These are phyloP conservation scores for Zoanthus solanderi DNA, from an alignment of 92 coral and sea anemone genomes.

Conservation along the genomic window DNA sequence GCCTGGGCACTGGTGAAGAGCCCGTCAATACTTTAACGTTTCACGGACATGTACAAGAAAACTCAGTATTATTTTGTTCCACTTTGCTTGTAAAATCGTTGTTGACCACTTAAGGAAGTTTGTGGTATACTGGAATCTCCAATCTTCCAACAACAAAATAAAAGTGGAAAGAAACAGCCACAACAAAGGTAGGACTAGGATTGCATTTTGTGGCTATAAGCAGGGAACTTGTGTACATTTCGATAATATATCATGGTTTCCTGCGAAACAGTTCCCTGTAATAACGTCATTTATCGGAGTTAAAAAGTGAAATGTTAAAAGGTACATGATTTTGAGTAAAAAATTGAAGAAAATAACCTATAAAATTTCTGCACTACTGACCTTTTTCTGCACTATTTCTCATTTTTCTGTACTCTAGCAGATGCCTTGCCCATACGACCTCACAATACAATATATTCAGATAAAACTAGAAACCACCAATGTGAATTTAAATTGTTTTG, in stretches of 20 bases:
- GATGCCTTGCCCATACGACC: background rate
- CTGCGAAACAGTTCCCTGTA: background rate
- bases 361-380: background rate
- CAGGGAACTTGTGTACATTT: background rate
- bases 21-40: background rate
- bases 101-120: background rate
- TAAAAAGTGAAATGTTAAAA: background rate
- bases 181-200: conserved; percentile 9
- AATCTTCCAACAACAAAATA: background rate
- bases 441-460: background rate
- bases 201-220: background rate
- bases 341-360: background rate
- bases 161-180: background rate
- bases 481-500: background rate
- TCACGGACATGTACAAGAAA: background rate
- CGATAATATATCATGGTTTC: background rate
- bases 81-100: background rate
- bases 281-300: background rate
- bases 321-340: background rate
- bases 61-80: background rate
- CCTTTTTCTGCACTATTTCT: background rate
- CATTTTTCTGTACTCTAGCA: background rate
- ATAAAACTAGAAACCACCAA: background rate
- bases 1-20: background rate
- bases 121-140: conserved; percentile 8